Evolutionary conservation across 2,113 vertebrate species (phyloP).

Genomic region (Bubalus kerabau): DNA sequence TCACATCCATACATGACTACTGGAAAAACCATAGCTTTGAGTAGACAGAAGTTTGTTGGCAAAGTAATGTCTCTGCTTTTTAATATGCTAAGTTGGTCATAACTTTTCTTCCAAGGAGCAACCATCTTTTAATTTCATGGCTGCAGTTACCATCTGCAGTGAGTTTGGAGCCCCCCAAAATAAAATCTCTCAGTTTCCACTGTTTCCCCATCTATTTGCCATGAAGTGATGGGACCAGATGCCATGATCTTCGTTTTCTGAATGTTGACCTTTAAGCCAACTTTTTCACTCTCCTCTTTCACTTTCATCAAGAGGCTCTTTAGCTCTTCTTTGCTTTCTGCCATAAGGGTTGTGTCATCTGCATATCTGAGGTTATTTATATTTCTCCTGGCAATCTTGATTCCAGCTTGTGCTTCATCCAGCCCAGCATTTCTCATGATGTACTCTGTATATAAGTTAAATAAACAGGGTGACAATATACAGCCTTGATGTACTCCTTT

Average conservation of each 20-base stretch:
- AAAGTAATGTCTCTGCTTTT: neutral
- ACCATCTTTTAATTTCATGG: neutral
- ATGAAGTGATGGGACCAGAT: no score
- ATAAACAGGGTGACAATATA: neutral
- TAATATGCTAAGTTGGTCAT: neutral
- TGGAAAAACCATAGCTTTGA: neutral
- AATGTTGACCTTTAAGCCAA: no score
- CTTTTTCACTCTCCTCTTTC: neutral
- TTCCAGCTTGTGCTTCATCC: neutral
- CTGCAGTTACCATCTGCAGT: neutral
- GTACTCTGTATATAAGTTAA: neutral
- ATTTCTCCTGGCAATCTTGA: neutral
- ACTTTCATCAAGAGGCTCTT: neutral
- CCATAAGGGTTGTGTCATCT: neutral
- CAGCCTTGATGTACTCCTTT: neutral
- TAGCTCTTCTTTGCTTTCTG: neutral
- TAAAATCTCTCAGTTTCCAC: neutral
- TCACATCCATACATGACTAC: neutral
- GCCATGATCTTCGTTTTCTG: no score
- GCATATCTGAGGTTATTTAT: neutral
- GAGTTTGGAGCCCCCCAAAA: neutral
- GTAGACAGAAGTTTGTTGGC: neutral
- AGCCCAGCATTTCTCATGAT: neutral
- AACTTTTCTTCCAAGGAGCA: neutral
- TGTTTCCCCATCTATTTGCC: no score